These are phyloP conservation scores for Calameuta idolon DNA, from an alignment of 2,888 invertebrate genomes.

Conservation along the genomic window DNA sequence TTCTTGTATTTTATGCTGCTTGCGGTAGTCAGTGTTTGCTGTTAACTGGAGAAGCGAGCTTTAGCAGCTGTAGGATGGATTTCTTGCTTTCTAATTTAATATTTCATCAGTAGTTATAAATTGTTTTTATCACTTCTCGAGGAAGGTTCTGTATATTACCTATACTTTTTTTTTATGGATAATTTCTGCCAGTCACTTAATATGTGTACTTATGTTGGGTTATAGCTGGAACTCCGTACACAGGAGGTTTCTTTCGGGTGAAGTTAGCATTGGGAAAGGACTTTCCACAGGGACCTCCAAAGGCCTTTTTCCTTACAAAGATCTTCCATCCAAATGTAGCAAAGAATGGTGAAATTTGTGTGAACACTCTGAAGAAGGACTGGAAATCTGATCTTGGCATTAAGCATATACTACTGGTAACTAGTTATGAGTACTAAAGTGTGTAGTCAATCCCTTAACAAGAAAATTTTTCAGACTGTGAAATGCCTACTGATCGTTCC, in stretches of 20 bases:
- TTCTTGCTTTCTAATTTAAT: neutral
- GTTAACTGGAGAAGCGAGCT: neutral
- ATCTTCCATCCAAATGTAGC: constrained; percentile 98
- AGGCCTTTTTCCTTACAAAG: constrained; percentile 93
- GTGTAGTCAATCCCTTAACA: neutral
- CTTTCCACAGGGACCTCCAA: constrained; percentile 92
- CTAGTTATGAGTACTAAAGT: constrained; percentile 38
- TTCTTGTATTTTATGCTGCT: neutral
- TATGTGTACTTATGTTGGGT: constrained; percentile 12
- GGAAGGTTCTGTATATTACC: neutral
- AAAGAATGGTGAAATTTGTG: constrained; percentile 94
- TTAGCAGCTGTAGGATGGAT: neutral
- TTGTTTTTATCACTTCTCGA: neutral
- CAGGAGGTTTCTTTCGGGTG: constrained; percentile 88
- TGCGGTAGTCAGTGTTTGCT: neutral
- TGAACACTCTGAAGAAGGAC: constrained; percentile 95
- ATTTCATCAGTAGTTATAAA: neutral
- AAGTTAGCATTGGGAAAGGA: constrained; percentile 92
- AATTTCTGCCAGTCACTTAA: neutral
- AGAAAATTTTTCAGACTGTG: constrained; percentile 75
- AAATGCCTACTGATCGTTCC: constrained; percentile 97
- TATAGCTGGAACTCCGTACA: constrained; percentile 90
- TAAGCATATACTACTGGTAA: constrained; percentile 90
- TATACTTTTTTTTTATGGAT: neutral
- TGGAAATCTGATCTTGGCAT: constrained; percentile 97